Conservation (phyloP, 2,888 invertebrate genomes). For the Bombylius major region DNA sequence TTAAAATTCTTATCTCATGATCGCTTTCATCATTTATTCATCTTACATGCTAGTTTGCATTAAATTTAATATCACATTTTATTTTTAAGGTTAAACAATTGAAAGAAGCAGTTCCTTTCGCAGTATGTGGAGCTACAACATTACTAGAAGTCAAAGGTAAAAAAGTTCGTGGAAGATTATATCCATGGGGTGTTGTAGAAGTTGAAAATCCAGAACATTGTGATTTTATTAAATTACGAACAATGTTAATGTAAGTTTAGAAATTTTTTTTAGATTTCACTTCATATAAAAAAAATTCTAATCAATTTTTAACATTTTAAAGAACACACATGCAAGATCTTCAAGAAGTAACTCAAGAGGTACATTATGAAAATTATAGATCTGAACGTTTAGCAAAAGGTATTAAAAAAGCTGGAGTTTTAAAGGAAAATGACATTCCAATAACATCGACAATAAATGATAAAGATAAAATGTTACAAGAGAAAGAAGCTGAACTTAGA, state of each 20-base stretch:
- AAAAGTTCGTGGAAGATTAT: slow-evolving; percentile 84
- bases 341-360: slow-evolving; percentile 86
- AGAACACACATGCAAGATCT: slow-evolving; percentile 94
- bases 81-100: slow-evolving; percentile 58
- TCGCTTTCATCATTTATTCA: no score
- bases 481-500: slow-evolving; percentile 94
- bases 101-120: slow-evolving; percentile 92
- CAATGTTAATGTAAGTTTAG: slow-evolving; percentile 75
- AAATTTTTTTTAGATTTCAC: background rate
- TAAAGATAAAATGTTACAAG: slow-evolving; percentile 74
- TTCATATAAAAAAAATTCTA: background rate
- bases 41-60: no score
- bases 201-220: slow-evolving; percentile 98
- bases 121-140: slow-evolving; percentile 92
- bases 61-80: no score
- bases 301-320: slow-evolving; percentile 25
- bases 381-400: slow-evolving; percentile 84
- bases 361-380: slow-evolving; percentile 90
- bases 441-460: slow-evolving; percentile 52
- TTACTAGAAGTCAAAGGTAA: slow-evolving; percentile 83
- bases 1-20: no score
- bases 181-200: slow-evolving; percentile 98
- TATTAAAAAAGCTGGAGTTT: no score
- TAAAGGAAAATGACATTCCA: no score
- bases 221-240: slow-evolving; percentile 92